Percentiles rank a stretch among this genome's conserved stretches.
Conservation (phyloP, 2,113 vertebrate genomes). For the cattle (Bos taurus) region DNA sequence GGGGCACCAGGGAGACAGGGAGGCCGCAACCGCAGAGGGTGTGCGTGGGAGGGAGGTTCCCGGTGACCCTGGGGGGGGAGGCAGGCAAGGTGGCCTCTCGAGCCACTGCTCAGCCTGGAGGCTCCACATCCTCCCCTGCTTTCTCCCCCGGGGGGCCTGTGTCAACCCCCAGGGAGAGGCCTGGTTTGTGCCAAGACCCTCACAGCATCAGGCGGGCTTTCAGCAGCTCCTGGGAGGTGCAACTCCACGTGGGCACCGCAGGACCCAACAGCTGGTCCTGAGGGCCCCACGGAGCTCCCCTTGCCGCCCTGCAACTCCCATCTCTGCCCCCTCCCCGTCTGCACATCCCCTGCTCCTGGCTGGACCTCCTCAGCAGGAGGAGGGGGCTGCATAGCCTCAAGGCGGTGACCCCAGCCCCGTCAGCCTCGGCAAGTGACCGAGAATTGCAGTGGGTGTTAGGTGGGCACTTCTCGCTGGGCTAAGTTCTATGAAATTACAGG, state of each 20-base stretch:
- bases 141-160: not conserved
- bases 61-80: not conserved
- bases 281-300: not conserved
- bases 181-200: not conserved
- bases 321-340: accelerated
- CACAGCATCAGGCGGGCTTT: accelerated
- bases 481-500: not conserved
- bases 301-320: not conserved
- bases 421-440: not conserved
- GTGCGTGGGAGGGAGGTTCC: not conserved
- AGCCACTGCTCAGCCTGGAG: not conserved
- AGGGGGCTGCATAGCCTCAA: not conserved
- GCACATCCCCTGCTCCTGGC: not conserved
- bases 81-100: not conserved
- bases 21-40: accelerated
- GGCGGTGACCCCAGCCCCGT: accelerated
- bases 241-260: not conserved
- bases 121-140: accelerated
- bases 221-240: not conserved
- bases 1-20: not conserved
- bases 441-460: too few species aligned
- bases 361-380: not conserved
- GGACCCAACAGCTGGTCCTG: not conserved
- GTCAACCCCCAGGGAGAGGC: not conserved
- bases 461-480: not conserved